Conservation (phyloP, 2,113 vertebrate species). For the Vidua chalybeata region DNA sequence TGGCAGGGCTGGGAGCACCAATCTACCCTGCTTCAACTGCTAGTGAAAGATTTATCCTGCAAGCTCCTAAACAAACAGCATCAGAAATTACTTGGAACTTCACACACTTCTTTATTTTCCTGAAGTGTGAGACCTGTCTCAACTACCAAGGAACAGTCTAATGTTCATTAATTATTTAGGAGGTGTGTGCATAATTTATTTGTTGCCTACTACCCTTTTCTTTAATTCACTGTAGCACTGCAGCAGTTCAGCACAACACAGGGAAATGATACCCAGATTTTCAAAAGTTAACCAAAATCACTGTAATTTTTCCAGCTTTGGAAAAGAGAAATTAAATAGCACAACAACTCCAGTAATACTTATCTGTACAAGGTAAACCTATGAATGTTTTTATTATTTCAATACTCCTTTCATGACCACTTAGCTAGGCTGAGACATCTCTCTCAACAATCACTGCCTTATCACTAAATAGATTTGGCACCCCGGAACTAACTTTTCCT, state of each 20-base stretch:
- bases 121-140: neutral
- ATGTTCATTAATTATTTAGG: neutral
- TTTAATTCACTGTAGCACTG: neutral
- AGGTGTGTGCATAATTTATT: neutral
- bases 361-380: neutral
- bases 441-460: neutral
- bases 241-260: neutral
- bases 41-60: neutral
- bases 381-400: neutral
- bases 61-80: neutral
- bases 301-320: neutral
- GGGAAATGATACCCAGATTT: neutral
- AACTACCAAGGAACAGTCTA: neutral
- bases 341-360: neutral
- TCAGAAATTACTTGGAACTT: neutral
- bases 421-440: neutral
- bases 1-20: rapidly evolving
- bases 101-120: neutral
- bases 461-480: neutral
- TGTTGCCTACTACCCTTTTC: conserved; percentile 1
- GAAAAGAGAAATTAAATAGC: neutral
- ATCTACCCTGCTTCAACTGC: neutral
- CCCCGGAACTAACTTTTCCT: neutral
- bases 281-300: neutral
- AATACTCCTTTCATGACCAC: neutral